Base-by-base conservation (phyloP, 2,113 vertebrate genomes). In the Ceyx cyanopectus region DNA sequence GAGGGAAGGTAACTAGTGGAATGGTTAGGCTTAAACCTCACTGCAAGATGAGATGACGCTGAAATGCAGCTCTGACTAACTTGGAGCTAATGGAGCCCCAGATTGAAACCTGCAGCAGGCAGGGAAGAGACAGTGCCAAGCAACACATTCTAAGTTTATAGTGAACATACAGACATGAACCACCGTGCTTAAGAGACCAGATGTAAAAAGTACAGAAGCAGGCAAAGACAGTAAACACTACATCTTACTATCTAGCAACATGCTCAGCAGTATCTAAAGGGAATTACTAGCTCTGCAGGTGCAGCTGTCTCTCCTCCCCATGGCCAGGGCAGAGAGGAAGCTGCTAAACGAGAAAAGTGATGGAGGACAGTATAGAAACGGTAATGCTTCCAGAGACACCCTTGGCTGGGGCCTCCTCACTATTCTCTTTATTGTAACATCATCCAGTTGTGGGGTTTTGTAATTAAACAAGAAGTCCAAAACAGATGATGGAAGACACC, bases 331-430 rank as follows among this genome's bases (percentile, higher is more conserved):
- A 76, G 24, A 80, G 57, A 77, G 76, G n/a, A 89, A 89, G 60
- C 16, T 89, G 32, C 3, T 6, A 57, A 83, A 85, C 62, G 65
- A 73, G 58, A 51, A 53, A 68, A 84, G 34, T n/a, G 1, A 5
- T 50, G 37, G 10, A 93, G 13, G 40, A 69, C 7, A 62, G 43
- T n/a, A 58, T 75, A 65, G 40, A 66, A 66, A 85, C 3, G 30
- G 50, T 7, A 78, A 40, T 3, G 16, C 21, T 79, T 85, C 50
- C 67, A 68, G 84, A 65, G 29, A 66, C 14, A n/a, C 14, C 22
- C 19, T 50, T 0, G 0, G 21, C 53, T 66, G 51, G 22, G 63
- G 21, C 11, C 24, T 27, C 3, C 41, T 69, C 27, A 3, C 41
- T 45, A 37, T 7, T 7, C 26, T 11, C 60, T 60, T 72, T 21